These are phyloP conservation scores for Acridotheres tristis DNA, from an alignment of 2,797 vertebrate genomes.

Conservation along the genomic window DNA sequence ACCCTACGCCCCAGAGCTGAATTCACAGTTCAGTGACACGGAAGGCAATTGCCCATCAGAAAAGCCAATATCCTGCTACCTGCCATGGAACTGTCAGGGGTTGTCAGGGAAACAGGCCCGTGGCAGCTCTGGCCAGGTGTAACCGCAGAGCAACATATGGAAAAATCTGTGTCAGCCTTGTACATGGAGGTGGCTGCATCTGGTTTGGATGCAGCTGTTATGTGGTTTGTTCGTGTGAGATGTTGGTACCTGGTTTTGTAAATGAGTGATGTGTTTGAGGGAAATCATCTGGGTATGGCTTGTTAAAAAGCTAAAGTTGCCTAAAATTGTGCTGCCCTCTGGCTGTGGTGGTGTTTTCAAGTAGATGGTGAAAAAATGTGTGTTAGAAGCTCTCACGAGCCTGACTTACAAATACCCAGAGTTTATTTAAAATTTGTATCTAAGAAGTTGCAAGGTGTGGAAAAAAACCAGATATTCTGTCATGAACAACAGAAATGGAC, in stretches of 20 bases:
- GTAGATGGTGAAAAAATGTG: not conserved
- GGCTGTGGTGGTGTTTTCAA: not conserved
- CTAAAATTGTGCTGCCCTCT: not conserved
- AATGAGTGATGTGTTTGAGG: not conserved
- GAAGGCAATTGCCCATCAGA: not conserved
- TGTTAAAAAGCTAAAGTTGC: not conserved
- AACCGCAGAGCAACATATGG: not conserved
- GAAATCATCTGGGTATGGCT: not conserved
- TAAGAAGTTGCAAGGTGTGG: not conserved
- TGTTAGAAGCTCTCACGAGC: not conserved
- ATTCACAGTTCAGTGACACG: not conserved
- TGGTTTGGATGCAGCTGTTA: not conserved
- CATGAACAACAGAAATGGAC: not conserved
- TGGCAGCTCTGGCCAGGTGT: not conserved
- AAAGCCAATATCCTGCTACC: not conserved
- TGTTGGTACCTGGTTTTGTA: not conserved
- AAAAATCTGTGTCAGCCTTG: not conserved
- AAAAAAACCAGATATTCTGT: not conserved
- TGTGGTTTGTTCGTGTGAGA: not conserved
- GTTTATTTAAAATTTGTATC: not conserved
- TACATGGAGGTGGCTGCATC: not conserved
- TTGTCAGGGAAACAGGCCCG: not conserved
- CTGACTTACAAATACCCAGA: not conserved
- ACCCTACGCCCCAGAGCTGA: not conserved
- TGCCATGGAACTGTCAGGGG: not conserved